Evolutionary conservation across 2,888 invertebrate genomes (phyloP).

Genomic region (Amblyjoppa fuscipennis): DNA sequence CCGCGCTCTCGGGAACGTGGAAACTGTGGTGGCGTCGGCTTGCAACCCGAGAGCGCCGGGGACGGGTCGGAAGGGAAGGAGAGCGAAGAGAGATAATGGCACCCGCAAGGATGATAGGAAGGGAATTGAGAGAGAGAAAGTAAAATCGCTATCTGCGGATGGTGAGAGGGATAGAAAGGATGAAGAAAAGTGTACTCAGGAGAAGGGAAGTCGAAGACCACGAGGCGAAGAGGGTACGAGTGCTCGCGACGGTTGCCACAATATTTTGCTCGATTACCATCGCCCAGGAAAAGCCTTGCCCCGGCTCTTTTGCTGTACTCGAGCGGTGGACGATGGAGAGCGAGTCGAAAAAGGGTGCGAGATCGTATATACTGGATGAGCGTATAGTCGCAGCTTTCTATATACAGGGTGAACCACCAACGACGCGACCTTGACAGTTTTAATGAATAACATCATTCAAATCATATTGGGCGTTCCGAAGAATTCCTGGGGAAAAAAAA

Average conservation of each 20-base stretch:
- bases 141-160: constrained; percentile 58
- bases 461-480: neutral
- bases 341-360: constrained; percentile 56
- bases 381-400: constrained; percentile 1
- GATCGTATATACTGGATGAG: constrained; percentile 34
- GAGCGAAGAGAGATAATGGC: constrained; percentile 65
- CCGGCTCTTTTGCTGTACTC: constrained; percentile 58
- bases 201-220: constrained; percentile 79
- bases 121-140: constrained; percentile 65
- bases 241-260: constrained; percentile 81
- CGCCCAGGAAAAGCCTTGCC: constrained; percentile 78
- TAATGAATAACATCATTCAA: neutral
- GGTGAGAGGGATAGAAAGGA: constrained; percentile 67
- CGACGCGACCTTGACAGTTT: constrained; percentile 6
- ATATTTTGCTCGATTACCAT: constrained; percentile 84
- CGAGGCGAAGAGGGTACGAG: constrained; percentile 69
- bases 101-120: constrained; percentile 42
- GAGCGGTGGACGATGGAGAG: constrained; percentile 60
- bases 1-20: constrained; percentile 65
- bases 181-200: constrained; percentile 52
- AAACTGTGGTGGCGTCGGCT: constrained; percentile 66
- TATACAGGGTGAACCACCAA: constrained; percentile 44
- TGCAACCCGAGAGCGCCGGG: constrained; percentile 58
- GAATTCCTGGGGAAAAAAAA: neutral
- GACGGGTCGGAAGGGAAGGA: constrained; percentile 43